Conservation (phyloP, 2,113 vertebrate genomes). For the Morone chrysops region DNA sequence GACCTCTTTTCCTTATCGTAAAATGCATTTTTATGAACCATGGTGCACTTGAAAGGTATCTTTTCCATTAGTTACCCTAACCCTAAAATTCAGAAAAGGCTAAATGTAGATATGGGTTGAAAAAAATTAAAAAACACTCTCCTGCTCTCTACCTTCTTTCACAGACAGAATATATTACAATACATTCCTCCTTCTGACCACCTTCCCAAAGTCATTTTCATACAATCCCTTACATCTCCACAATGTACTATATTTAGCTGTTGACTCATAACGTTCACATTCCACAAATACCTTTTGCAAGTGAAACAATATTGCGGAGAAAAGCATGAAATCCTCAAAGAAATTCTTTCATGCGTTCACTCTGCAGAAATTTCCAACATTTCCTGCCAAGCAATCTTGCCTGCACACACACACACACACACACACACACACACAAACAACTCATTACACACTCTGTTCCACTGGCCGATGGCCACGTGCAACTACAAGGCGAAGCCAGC, state of each 20-base stretch:
- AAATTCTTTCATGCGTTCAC: conserved; percentile 15
- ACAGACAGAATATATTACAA: neutral
- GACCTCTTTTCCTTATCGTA: neutral
- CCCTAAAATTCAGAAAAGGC: neutral
- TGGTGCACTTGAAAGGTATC: neutral
- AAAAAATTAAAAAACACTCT: neutral
- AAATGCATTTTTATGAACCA: neutral
- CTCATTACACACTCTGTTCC: neutral
- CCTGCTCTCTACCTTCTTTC: neutral
- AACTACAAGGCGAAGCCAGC: neutral
- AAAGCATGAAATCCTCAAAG: conserved; percentile 33
- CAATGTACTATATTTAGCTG: conserved; percentile 17
- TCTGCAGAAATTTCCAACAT: conserved; percentile 22
- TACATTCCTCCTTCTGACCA: neutral
- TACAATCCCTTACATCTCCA: neutral
- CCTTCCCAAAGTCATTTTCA: conserved; percentile 6
- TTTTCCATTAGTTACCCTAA: too few relatives aligned
- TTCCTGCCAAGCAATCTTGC: conserved; percentile 22
- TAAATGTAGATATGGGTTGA: neutral
- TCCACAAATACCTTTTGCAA: conserved; percentile 23
- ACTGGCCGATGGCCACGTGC: conserved; percentile 1
- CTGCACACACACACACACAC: neutral
- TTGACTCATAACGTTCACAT: conserved; percentile 20
- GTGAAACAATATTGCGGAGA: conserved; percentile 29
- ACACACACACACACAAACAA: conserved; percentile 1